Evolutionary conservation across 2,888 invertebrate genomes (phyloP).

Genomic region (Alsophila aescularia): DNA sequence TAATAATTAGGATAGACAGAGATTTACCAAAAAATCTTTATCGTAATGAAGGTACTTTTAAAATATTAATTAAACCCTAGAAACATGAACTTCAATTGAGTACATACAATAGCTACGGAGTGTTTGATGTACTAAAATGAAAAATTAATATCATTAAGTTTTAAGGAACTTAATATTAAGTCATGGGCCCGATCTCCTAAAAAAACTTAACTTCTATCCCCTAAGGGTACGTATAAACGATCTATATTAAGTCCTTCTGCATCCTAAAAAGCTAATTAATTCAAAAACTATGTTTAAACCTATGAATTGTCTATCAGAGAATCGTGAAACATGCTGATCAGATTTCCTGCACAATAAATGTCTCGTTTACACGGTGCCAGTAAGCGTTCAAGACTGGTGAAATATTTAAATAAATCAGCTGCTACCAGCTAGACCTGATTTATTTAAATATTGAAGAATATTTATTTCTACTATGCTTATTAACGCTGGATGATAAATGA

Average conservation of each 20-base stretch:
- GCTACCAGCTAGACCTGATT: no score
- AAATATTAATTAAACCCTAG: conserved; percentile 66
- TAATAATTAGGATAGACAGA: conserved; percentile 71
- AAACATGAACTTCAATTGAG: conserved; percentile 54
- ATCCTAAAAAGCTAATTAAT: conserved; percentile 76
- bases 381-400: conserved; percentile 1
- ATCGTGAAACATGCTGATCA: conserved; percentile 44
- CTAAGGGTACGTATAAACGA: conserved; percentile 73
- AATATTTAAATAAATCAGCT: no score
- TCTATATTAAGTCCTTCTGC: conserved; percentile 64
- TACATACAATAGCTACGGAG: conserved; percentile 51
- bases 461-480: no score
- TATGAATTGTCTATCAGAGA: conserved; percentile 51
- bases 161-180: conserved; percentile 78
- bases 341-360: conserved; percentile 33
- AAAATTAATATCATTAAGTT: conserved; percentile 43
- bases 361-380: conserved; percentile 16
- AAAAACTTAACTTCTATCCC: conserved; percentile 69
- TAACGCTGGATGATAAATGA: no score
- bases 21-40: conserved; percentile 79
- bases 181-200: conserved; percentile 82
- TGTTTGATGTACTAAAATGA: conserved; percentile 40
- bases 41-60: conserved; percentile 67
- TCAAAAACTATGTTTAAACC: conserved; percentile 67
- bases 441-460: no score